Evolutionary conservation across 2,113 vertebrate genomes (phyloP).

Genomic region (Cyprinodon variegatus): DNA sequence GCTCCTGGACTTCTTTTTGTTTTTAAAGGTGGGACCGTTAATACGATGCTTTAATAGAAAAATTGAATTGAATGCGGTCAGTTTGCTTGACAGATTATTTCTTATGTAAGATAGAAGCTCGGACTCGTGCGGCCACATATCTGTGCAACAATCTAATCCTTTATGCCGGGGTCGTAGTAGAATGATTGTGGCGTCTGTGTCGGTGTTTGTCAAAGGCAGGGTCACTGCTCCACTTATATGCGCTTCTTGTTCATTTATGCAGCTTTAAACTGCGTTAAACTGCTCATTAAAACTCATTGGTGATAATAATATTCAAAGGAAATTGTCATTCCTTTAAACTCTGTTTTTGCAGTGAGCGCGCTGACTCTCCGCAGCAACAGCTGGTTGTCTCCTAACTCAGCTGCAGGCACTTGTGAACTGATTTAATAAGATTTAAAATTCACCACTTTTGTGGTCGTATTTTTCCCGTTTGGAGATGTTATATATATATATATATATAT

Average conservation of each 20-base stretch:
- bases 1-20: constrained; percentile 24
- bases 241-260: neutral
- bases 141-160: constrained; percentile 71
- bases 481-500: no score
- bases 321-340: neutral
- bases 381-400: constrained; percentile 55
- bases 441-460: neutral
- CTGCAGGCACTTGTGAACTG: constrained; percentile 1
- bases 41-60: neutral
- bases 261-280: constrained; percentile 1
- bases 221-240: constrained; percentile 3
- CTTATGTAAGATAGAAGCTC: constrained; percentile 73
- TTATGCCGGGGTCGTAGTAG: constrained; percentile 59
- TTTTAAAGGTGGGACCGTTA: neutral
- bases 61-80: neutral
- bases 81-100: constrained; percentile 63
- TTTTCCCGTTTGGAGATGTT: neutral
- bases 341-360: constrained; percentile 10
- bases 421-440: constrained; percentile 3
- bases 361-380: constrained; percentile 58
- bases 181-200: constrained; percentile 40
- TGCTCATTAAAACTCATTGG: neutral
- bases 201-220: constrained; percentile 35
- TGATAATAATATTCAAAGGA: neutral
- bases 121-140: constrained; percentile 66